phyloP scores from a whole-genome alignment of 2,888 invertebrate species.

The Drosophila kuntzei region DNA sequence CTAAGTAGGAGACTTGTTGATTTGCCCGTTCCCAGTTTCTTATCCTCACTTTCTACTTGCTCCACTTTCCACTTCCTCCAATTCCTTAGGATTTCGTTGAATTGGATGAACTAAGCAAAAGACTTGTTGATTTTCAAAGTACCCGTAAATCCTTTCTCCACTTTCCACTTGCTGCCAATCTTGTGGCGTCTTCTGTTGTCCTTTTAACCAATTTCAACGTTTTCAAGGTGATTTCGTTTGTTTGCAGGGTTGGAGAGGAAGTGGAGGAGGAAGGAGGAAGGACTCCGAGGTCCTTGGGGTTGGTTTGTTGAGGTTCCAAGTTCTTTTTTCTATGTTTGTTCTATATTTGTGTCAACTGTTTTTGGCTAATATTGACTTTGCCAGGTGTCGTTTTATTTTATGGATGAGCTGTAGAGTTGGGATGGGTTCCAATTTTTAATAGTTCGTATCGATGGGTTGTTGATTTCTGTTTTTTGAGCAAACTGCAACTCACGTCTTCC shows the following conservation, averaged over 20 bases:
- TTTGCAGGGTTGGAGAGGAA: constrained; percentile 14
- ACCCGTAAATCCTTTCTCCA: background rate
- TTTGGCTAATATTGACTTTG: background rate
- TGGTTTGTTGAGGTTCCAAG: constrained; percentile 6
- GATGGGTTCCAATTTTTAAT: constrained; percentile 8
- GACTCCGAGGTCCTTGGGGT: constrained; percentile 9
- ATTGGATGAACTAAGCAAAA: background rate
- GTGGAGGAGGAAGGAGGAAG: background rate
- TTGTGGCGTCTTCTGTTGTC: constrained; percentile 10
- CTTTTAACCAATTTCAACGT: constrained; percentile 41
- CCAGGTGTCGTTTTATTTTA: constrained; percentile 23
- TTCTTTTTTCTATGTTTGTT: constrained; percentile 16
- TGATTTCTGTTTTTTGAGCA: background rate
- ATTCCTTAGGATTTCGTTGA: background rate
- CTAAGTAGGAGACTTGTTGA: background rate
- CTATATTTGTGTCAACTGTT: constrained; percentile 33
- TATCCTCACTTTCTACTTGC: background rate
- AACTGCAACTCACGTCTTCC: constrained; percentile 44
- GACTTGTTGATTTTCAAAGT: constrained; percentile 1
- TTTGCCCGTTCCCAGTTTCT: background rate
- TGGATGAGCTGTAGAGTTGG: constrained; percentile 5
- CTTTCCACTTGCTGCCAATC: constrained; percentile 5
- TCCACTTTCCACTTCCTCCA: too few relatives aligned
- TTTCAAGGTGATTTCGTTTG: constrained; percentile 70
- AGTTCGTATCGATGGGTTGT: background rate